A percentile compares a stretch with the other conserved stretches of the same genome.
Conservation (phyloP, 2,113 vertebrate genomes). For the Corythornis cristatus region DNA sequence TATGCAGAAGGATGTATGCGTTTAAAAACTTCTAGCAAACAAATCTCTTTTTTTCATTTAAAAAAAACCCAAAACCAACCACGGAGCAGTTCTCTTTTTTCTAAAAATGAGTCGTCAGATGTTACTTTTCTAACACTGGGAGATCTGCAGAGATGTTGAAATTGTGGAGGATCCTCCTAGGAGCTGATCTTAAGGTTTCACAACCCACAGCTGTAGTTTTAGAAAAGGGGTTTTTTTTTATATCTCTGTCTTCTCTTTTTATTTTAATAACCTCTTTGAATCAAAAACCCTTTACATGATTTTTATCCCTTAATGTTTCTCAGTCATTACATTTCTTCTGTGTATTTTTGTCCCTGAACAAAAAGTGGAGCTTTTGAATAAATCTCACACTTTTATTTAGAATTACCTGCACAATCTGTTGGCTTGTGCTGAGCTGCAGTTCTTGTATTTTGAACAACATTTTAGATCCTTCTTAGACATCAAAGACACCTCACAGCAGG, state of each 20-base stretch:
- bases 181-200: slow-evolving; percentile 36
- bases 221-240: neutral
- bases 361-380: neutral
- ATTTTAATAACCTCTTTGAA: neutral
- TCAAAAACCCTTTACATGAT: neutral
- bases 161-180: slow-evolving; percentile 51
- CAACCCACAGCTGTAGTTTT: neutral
- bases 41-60: neutral
- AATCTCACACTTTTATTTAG: neutral
- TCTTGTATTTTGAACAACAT: neutral
- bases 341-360: neutral
- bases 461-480: slow-evolving; percentile 6
- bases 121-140: slow-evolving; percentile 9
- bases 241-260: neutral
- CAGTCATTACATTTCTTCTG: neutral
- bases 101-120: slow-evolving; percentile 58
- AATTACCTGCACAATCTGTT: neutral
- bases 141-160: slow-evolving; percentile 53
- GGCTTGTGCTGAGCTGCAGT: neutral
- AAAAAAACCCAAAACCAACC: neutral
- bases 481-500: neutral
- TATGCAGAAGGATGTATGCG: slow-evolving; percentile 16
- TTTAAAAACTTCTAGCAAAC: slow-evolving; percentile 25
- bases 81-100: slow-evolving; percentile 51
- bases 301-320: neutral